Evolutionary conservation across 2,797 vertebrate species (phyloP).

Genomic region (Botia kubotai): DNA sequence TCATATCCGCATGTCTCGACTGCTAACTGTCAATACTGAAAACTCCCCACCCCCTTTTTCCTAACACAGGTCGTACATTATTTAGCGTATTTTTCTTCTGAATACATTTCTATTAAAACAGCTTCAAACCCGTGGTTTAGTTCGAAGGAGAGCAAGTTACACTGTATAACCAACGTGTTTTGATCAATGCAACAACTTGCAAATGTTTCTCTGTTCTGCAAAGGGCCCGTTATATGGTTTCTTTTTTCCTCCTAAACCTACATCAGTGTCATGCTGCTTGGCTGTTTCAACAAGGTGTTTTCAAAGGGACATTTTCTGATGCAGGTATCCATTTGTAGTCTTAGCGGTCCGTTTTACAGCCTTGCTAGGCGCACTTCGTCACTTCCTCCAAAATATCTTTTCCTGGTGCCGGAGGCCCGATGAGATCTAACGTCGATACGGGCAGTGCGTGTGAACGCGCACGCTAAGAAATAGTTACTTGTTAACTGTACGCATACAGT

Average conservation of each 20-base stretch:
- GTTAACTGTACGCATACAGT: slow-evolving; percentile 41
- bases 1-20: neutral
- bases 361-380: slow-evolving; percentile 72
- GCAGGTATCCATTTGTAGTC: neutral
- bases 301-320: neutral
- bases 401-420: slow-evolving; percentile 76
- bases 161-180: neutral
- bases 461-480: slow-evolving; percentile 58
- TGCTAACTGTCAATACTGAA: neutral
- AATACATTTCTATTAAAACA: neutral
- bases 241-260: neutral
- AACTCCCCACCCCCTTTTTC: neutral
- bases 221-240: neutral
- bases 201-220: neutral
- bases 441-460: slow-evolving; percentile 52
- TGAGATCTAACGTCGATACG: slow-evolving; percentile 28
- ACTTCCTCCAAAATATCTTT: slow-evolving; percentile 83
- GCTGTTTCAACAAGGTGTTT: neutral
- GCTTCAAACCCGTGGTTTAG: neutral
- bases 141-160: neutral
- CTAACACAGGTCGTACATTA: neutral
- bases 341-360: slow-evolving; percentile 1
- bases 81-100: neutral
- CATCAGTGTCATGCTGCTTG: no score
- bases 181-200: neutral